Evolutionary conservation across 2,888 invertebrate genomes (phyloP), one percentile per base, ranked within the genome.

Genomic region (Caenorhabditis sulstoni): DNA sequence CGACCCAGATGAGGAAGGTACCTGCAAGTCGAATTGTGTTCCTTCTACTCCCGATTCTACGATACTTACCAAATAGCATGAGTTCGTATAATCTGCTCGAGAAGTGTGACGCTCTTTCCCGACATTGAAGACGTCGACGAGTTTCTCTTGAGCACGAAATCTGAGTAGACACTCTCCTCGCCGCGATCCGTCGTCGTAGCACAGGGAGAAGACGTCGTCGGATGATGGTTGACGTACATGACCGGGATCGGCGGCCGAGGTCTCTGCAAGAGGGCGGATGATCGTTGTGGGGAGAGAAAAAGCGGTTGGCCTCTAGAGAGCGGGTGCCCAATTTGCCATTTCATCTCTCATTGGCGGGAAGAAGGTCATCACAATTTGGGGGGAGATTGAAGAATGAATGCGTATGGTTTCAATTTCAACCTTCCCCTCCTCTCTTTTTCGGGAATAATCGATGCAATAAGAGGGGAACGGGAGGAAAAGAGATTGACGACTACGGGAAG

Each of bases 1-100:
- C 97, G 93, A 90, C 96, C 96, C 64, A 97, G 95, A 45, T 95
- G 95, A 0, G 96, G 95, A 80, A 97, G 93, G 91, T 95, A 96
- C 81, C 81, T 81, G 29, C 11, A 67, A 59, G 37, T 44, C 11
- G 20, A 22, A 4, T 4, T 47, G 16, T 58, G 37, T 44, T 35
- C 49, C 8, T n/a, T n/a, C n/a, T n/a, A n/a, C n/a, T n/a, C n/a
- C n/a, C n/a, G n/a, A n/a, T n/a, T n/a, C n/a, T 16, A 44, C 14
- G 18, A 45, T 8, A 23, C 74, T 23, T 2, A 83, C 97, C 97
- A 97, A 88, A 97, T 95, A 50, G 96, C 95, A 92, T 96, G 96
- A 39, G 95, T 95, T 84, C 95, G 93, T 90, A 95, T 94, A 86
- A 97, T 93, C 83, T 96, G 93, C 91, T 97, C 96, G 90, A 95